Evolutionary conservation across 2,797 vertebrate genomes (phyloP).

Genomic region (Chelonia mydas): DNA sequence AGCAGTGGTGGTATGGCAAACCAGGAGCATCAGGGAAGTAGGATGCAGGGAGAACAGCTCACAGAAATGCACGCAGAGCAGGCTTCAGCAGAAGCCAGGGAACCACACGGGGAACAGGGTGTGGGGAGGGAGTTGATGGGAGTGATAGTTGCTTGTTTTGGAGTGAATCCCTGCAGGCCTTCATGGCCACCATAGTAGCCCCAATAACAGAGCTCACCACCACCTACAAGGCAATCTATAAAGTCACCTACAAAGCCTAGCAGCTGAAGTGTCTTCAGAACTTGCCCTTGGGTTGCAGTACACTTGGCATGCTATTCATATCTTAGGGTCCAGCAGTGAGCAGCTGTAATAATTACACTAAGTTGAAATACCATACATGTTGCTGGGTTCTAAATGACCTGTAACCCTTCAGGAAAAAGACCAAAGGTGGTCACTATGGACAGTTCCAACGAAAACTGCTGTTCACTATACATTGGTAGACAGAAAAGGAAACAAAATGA

Average conservation of each 20-base stretch:
- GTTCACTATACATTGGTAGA: fast-evolving
- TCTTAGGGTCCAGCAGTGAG: neutral
- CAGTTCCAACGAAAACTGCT: neutral
- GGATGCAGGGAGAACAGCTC: too few species aligned
- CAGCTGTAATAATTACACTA: neutral
- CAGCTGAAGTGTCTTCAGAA: neutral
- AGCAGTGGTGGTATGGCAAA: neutral
- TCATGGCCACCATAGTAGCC: too few species aligned
- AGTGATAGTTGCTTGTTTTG: neutral
- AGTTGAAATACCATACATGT: fast-evolving
- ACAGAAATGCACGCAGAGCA: neutral
- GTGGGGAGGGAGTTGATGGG: neutral
- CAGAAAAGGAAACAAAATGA: neutral
- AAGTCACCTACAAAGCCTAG: neutral
- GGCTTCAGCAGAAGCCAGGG: neutral
- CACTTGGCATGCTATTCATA: neutral
- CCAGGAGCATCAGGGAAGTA: neutral
- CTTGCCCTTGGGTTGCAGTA: neutral
- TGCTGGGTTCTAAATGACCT: neutral
- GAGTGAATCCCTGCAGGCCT: neutral
- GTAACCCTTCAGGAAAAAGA: neutral
- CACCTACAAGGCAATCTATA: neutral
- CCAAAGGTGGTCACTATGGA: neutral
- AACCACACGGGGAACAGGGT: too few species aligned
- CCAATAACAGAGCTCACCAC: too few species aligned